Conservation (phyloP, 1,140 invertebrate genomes). For the Mesaphorura yosii region DNA sequence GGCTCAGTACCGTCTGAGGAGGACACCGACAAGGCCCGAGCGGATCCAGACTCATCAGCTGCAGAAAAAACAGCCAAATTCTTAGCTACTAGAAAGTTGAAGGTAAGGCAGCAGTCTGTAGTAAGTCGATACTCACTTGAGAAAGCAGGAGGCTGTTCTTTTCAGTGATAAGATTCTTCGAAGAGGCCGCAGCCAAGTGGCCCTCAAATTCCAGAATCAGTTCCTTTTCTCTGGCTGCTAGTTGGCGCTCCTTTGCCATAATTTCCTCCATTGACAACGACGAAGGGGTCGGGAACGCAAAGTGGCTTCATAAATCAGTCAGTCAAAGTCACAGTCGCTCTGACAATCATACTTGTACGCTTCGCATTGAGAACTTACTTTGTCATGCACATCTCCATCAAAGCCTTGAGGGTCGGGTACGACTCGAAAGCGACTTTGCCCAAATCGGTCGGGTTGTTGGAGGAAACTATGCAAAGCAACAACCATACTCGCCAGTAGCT, state of each 20-base stretch:
- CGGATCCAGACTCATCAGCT: constrained; percentile 71
- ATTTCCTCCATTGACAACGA: constrained; percentile 51
- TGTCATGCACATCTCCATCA: constrained; percentile 97
- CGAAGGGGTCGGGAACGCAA: constrained; percentile 54
- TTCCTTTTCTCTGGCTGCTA: constrained; percentile 60
- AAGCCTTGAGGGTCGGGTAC: constrained; percentile 78
- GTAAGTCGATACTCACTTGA: constrained; percentile 43
- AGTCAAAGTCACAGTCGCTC: not conserved
- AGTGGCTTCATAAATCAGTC: constrained; percentile 42
- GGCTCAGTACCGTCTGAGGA: constrained; percentile 61
- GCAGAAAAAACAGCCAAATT: not conserved
- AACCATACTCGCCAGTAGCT: constrained; percentile 93
- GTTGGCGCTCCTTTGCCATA: constrained; percentile 51
- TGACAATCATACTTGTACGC: not conserved
- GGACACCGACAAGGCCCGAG: constrained; percentile 66
- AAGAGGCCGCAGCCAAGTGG: constrained; percentile 78
- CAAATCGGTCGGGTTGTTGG: constrained; percentile 80
- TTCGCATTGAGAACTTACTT: constrained; percentile 46
- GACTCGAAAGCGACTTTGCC: constrained; percentile 74
- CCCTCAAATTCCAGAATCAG: constrained; percentile 84
- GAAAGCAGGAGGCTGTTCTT: constrained; percentile 72
- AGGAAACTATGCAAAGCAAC: constrained; percentile 74
- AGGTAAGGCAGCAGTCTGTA: not conserved
- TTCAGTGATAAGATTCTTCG: constrained; percentile 76
- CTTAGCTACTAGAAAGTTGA: not conserved